Evolutionary conservation across 1,140 invertebrate genomes (phyloP).

Genomic region (Thereuonema tuberculata): DNA sequence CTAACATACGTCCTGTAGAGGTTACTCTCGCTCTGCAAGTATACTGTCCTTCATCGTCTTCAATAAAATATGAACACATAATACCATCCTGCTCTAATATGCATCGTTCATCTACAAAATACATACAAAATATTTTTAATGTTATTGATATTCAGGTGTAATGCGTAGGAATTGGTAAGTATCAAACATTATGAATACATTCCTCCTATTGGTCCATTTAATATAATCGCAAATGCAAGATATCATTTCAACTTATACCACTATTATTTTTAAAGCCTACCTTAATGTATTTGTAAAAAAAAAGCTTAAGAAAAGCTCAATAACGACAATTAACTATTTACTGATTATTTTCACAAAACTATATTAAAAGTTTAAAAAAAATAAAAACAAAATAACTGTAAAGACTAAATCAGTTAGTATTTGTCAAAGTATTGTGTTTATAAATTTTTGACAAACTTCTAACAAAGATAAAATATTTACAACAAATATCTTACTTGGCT

Average conservation of each 20-base stretch:
- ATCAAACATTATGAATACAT: background rate
- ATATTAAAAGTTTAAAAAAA: background rate
- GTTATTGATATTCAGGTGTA: too few relatives aligned
- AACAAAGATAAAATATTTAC: background rate
- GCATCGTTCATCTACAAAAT: constrained; percentile 43
- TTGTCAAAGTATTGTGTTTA: background rate
- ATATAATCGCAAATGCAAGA: background rate
- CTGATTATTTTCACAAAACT: background rate
- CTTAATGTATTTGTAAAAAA: background rate
- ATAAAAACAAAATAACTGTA: background rate
- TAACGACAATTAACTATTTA: background rate
- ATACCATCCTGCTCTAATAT: constrained; percentile 59
- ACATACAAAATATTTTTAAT: background rate
- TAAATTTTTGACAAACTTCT: background rate
- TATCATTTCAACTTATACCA: background rate
- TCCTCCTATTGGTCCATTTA: background rate
- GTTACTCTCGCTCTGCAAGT: constrained; percentile 66
- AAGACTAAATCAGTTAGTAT: background rate
- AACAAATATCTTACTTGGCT: constrained; percentile 17
- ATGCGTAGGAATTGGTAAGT: too few relatives aligned
- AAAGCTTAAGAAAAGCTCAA: background rate
- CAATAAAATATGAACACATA: constrained; percentile 56
- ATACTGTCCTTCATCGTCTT: constrained; percentile 69
- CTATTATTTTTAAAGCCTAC: background rate
- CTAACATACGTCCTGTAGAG: constrained; percentile 57